Percentiles rank a stretch among this genome's conserved stretches.
Conservation (phyloP, 2,888 invertebrate species). For the Ethmia dodecea region DNA sequence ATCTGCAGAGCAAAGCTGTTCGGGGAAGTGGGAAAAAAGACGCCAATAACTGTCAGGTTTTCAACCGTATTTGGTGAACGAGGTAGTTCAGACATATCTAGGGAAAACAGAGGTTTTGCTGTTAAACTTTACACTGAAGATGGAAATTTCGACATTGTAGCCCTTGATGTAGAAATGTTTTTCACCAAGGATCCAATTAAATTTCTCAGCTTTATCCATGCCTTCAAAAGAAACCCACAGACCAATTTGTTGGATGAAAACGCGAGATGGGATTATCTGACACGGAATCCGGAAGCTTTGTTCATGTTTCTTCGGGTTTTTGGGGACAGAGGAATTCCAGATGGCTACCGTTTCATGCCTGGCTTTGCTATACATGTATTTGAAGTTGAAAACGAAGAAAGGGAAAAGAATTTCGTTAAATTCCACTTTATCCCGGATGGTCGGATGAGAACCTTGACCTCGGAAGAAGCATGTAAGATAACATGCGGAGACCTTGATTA, state of each 20-base stretch:
- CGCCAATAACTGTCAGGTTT: slow-evolving; percentile 85
- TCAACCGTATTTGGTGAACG: slow-evolving; percentile 89
- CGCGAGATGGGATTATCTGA: slow-evolving; percentile 95
- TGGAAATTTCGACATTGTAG: slow-evolving; percentile 93
- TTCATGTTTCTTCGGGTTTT: slow-evolving; percentile 91
- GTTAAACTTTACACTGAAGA: slow-evolving; percentile 94
- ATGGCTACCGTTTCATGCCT: slow-evolving; percentile 93
- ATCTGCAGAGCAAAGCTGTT: slow-evolving; percentile 87
- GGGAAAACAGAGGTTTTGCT: slow-evolving; percentile 93
- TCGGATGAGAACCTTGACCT: slow-evolving; percentile 85
- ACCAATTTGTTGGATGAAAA: slow-evolving; percentile 91
- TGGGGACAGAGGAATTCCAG: slow-evolving; percentile 92
- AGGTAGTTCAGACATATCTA: slow-evolving; percentile 90
- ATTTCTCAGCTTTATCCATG: slow-evolving; percentile 94
- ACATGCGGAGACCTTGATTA: slow-evolving; percentile 89
- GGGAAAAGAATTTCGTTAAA: slow-evolving; percentile 86
- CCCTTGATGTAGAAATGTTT: slow-evolving; percentile 92
- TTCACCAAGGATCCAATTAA: slow-evolving; percentile 90
- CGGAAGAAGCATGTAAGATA: slow-evolving; percentile 80
- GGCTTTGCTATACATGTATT: slow-evolving; percentile 95
- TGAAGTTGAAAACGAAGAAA: slow-evolving; percentile 86
- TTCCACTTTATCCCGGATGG: slow-evolving; percentile 94
- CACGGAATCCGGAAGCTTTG: slow-evolving; percentile 87
- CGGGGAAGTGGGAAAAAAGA: slow-evolving; percentile 83
- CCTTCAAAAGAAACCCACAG: slow-evolving; percentile 94